These are phyloP conservation scores for Myxocyprinus asiaticus DNA, from an alignment of 2,113 vertebrate species.

Conservation along the genomic window DNA sequence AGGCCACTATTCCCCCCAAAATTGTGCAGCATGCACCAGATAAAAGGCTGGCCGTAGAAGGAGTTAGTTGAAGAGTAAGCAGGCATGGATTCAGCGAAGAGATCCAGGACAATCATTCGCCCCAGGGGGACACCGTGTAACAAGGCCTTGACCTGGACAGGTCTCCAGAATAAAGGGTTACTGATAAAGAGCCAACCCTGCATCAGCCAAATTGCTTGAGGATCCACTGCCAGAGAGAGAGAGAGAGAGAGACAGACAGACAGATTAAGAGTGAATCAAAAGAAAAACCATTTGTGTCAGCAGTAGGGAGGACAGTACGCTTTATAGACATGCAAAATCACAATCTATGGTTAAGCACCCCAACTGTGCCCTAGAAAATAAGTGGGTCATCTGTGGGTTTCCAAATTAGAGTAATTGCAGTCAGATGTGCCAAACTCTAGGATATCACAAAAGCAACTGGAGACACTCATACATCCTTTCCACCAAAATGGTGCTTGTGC, in stretches of 20 bases:
- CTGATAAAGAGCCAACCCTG: conserved; percentile 95
- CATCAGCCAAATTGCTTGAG: conserved; percentile 89
- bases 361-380: conserved; percentile 3
- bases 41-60: conserved; percentile 96
- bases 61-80: conserved; percentile 84
- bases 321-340: background rate
- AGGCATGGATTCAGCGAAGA: conserved; percentile 88
- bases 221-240: conserved; percentile 80
- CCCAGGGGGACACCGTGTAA: conserved; percentile 85
- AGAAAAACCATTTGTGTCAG: background rate
- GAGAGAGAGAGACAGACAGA: background rate
- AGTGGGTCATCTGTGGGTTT: conserved; percentile 48
- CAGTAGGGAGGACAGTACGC: too few species aligned
- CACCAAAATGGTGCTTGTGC: too few species aligned
- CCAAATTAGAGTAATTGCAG: conserved; percentile 49
- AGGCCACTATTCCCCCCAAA: conserved; percentile 94
- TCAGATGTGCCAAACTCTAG: background rate
- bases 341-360: too few species aligned
- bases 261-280: background rate
- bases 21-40: conserved; percentile 99
- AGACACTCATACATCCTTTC: too few species aligned
- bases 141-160: conserved; percentile 83
- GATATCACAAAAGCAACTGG: too few species aligned
- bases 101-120: conserved; percentile 89
- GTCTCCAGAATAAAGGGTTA: conserved; percentile 86